Evolutionary conservation across 2,888 invertebrate species (phyloP).

Genomic region (Anorthoa munda): DNA sequence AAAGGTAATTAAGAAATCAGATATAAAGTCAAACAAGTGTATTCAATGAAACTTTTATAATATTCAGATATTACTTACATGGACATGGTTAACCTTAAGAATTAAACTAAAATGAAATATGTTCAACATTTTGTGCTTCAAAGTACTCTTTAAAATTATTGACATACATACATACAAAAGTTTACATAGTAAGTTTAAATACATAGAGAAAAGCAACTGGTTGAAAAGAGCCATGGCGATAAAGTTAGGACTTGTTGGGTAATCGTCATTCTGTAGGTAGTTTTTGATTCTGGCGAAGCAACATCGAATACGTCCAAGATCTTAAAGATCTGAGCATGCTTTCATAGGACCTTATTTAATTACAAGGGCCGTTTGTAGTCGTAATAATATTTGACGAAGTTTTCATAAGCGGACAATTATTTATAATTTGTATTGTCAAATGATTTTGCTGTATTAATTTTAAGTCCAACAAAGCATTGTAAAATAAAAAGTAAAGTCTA

Average conservation of each 20-base stretch:
- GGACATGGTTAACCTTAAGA: constrained; percentile 58
- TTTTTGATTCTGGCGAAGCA: background rate
- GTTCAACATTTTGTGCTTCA: constrained; percentile 59
- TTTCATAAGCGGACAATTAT: constrained; percentile 17
- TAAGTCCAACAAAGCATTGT: background rate
- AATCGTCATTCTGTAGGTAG: background rate
- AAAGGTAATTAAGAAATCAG: constrained; percentile 23
- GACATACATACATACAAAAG: background rate
- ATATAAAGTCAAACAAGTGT: constrained; percentile 70
- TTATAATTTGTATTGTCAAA: constrained; percentile 49
- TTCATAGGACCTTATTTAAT: background rate
- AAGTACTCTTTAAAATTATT: constrained; percentile 10
- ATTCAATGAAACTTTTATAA: constrained; percentile 65
- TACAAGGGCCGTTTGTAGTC: background rate
- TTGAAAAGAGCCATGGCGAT: constrained; percentile 1
- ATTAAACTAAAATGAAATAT: constrained; percentile 56
- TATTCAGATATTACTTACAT: constrained; percentile 62
- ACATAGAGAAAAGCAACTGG: background rate
- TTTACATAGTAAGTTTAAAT: constrained; percentile 8
- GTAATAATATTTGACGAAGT: background rate
- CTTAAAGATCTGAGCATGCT: background rate
- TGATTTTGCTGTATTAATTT: constrained; percentile 3
- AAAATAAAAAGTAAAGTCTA: background rate
- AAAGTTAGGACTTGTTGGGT: background rate
- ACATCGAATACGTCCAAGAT: background rate